A percentile compares a stretch with the other conserved stretches of the same genome.
phyloP scores from a whole-genome alignment of 2,888 invertebrate species.

The Ophion costatus region DNA sequence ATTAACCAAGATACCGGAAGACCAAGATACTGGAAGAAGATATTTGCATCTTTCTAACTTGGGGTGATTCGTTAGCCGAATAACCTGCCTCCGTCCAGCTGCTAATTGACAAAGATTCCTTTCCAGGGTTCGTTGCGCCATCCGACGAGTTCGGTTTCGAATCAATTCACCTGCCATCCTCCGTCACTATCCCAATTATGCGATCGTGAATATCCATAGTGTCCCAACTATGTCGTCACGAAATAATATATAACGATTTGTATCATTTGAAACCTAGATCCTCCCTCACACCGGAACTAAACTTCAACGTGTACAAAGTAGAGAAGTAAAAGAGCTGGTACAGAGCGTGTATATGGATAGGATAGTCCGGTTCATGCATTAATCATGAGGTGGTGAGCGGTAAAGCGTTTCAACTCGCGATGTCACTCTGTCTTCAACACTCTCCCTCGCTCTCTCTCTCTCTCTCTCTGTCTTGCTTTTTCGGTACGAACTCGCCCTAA shows the following conservation, averaged over 20 bases:
- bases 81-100: background rate
- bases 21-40: background rate
- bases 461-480: slow-evolving; percentile 29
- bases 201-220: slow-evolving; percentile 6
- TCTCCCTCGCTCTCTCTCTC: slow-evolving; percentile 1
- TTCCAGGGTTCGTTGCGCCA: background rate
- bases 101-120: background rate
- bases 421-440: slow-evolving; percentile 57
- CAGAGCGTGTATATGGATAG: slow-evolving; percentile 55
- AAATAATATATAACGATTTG: slow-evolving; percentile 15
- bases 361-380: slow-evolving; percentile 70
- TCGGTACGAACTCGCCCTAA: slow-evolving; percentile 47
- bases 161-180: background rate
- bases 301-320: slow-evolving; percentile 30
- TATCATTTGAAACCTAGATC: slow-evolving; percentile 1
- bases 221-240: background rate
- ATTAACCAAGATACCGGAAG: background rate
- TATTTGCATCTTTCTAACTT: background rate
- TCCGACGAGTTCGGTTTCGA: background rate
- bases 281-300: slow-evolving; percentile 11
- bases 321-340: slow-evolving; percentile 12
- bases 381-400: slow-evolving; percentile 68
- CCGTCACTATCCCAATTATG: background rate
- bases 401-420: slow-evolving; percentile 61
- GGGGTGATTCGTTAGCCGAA: background rate